Evolutionary conservation across 2,888 invertebrate species (phyloP), one percentile per base, ranked within the genome.

Genomic region (Drosophila pseudotakahashii): DNA sequence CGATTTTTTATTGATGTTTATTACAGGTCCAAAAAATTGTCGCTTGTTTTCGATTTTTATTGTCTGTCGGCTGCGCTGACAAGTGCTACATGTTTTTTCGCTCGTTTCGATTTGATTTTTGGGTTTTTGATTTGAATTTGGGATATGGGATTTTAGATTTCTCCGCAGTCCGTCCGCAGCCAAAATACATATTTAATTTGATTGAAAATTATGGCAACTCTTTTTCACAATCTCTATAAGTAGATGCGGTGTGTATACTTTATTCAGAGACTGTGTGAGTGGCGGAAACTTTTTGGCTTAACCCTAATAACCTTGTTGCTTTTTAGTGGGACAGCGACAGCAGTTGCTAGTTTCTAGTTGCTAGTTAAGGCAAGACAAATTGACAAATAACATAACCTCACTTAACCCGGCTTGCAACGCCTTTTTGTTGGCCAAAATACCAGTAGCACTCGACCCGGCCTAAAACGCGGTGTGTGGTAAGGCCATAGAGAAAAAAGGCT

Each of bases 341-440:
- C 60, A 60, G 44, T 60, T 32, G 30, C 16, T 19, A 59, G 44
- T 60, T 32, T 14, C 16, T 19, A 59, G 44, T 78, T 54, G 81
- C 88, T 77, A 62, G 63, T 82, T 89, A 84, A 79, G 86, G 70
- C 77, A 79, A 88, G 87, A 85, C 89, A 89, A 85, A 85, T 85
- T 85, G 84, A 85, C 84, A 85, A 85, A 85, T 85, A 89, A 85
- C 89, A 89, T 79, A 85, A 81, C 89, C 84, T 89, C 84, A 88
- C 86, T 85, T 85, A 88, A 85, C 84, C 84, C 52, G 41, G 10
- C 78, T 80, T 70, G 67, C 75, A 88, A 81, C 88, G 88, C 88
- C 89, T 88, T 68, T 85, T 71, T 70, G 79, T 69, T 75, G 58
- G 26, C 55, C 63, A 51, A 82, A 79, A 77, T 67, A 67, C 83